phyloP scores from a whole-genome alignment of 2,113 vertebrate genomes.

The Orycteropus afer region DNA sequence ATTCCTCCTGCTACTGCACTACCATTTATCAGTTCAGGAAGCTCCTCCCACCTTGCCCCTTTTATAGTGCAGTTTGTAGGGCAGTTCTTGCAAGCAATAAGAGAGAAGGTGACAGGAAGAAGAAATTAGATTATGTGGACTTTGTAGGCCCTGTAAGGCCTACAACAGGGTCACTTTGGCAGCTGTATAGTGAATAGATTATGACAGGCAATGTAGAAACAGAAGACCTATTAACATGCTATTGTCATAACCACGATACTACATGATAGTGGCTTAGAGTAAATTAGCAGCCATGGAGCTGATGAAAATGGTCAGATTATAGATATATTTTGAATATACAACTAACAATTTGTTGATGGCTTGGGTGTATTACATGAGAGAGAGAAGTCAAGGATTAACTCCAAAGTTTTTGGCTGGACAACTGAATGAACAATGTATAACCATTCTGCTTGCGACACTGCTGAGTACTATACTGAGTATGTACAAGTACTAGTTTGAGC shows the following conservation, averaged over 20 bases:
- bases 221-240: not conserved
- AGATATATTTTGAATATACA: not conserved
- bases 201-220: not conserved
- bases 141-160: not conserved
- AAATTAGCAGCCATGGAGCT: not conserved
- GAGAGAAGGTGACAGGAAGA: not conserved
- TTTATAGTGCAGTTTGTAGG: not conserved
- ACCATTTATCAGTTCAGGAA: no score
- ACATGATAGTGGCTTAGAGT: not conserved
- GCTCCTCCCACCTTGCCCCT: not conserved
- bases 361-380: not conserved
- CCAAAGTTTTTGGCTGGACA: not conserved
- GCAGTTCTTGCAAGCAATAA: not conserved
- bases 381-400: not conserved
- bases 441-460: not conserved
- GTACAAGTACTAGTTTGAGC: not conserved
- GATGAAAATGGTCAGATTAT: not conserved
- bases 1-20: no score
- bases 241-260: not conserved
- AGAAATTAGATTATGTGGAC: not conserved
- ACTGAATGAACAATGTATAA: conserved; percentile 16
- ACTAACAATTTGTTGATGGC: not conserved
- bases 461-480: not conserved
- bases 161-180: not conserved
- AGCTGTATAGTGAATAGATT: not conserved